These are phyloP conservation scores for Lamellibrachia columna DNA, from an alignment of 2,888 invertebrate genomes.

Conservation along the genomic window DNA sequence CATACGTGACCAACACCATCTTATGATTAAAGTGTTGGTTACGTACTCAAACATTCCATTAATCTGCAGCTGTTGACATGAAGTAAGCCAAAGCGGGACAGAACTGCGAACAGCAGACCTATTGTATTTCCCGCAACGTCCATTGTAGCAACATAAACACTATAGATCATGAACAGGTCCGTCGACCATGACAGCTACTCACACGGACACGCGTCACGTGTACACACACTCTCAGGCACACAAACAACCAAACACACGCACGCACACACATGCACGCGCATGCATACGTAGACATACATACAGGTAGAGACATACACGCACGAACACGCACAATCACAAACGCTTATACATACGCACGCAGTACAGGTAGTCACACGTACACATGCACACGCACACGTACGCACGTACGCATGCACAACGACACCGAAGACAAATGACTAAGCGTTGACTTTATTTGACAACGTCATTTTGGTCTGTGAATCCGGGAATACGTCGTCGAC, in stretches of 20 bases:
- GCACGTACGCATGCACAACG: neutral
- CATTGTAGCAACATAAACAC: neutral
- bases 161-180: neutral
- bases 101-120: neutral
- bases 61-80: neutral
- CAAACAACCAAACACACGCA: too few relatives aligned
- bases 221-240: too few relatives aligned
- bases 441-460: neutral
- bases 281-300: too few relatives aligned
- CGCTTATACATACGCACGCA: too few relatives aligned
- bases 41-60: neutral
- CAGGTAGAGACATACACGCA: too few relatives aligned
- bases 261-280: too few relatives aligned
- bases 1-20: neutral
- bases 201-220: neutral
- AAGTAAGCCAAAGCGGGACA: neutral
- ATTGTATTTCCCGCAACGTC: neutral
- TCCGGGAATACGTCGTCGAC: neutral
- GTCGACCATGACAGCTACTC: neutral
- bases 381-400: neutral
- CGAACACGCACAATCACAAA: too few relatives aligned
- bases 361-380: neutral
- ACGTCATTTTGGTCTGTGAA: neutral
- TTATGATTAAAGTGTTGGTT: neutral
- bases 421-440: neutral